A percentile compares a stretch with the other conserved stretches of the same genome.
Evolutionary conservation across 2,797 vertebrate genomes (phyloP).

Genomic region (Schizopygopsis pylzovi): DNA sequence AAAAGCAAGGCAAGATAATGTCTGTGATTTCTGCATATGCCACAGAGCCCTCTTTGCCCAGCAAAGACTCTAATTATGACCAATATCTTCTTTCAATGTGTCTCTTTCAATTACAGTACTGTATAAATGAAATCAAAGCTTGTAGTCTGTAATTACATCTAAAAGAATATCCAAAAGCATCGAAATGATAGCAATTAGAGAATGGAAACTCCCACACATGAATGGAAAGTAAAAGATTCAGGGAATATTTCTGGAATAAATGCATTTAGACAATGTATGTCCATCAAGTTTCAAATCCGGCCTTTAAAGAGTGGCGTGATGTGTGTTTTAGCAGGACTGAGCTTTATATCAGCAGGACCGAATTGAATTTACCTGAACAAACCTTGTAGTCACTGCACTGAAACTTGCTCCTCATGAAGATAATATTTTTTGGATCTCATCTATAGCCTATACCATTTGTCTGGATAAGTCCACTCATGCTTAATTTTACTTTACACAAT

Average conservation of each 20-base stretch:
- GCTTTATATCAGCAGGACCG: background rate
- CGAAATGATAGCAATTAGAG: slow-evolving; percentile 35
- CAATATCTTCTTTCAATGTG: slow-evolving; percentile 48
- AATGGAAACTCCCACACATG: slow-evolving; percentile 30
- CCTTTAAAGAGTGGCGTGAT: background rate
- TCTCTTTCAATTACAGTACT: slow-evolving; percentile 50
- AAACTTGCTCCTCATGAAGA: background rate
- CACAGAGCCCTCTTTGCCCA: slow-evolving; percentile 27
- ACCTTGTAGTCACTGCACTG: too few relatives aligned
- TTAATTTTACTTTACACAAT: background rate
- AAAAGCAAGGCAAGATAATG: slow-evolving; percentile 19
- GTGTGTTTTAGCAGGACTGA: background rate
- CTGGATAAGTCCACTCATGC: background rate
- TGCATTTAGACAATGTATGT: slow-evolving; percentile 10
- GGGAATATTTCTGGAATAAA: slow-evolving; percentile 15
- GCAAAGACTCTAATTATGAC: slow-evolving; percentile 61
- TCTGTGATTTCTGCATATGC: slow-evolving; percentile 39
- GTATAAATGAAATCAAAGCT: slow-evolving; percentile 40
- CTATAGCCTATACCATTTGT: too few relatives aligned
- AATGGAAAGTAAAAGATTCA: slow-evolving; percentile 13
- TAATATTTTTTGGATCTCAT: background rate
- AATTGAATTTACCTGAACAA: background rate
- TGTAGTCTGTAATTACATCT: slow-evolving; percentile 51
- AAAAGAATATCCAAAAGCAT: slow-evolving; percentile 41
- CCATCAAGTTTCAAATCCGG: background rate